These are phyloP conservation scores for Platycercus adscitus DNA, from an alignment of 2,113 vertebrate genomes.

Conservation along the genomic window DNA sequence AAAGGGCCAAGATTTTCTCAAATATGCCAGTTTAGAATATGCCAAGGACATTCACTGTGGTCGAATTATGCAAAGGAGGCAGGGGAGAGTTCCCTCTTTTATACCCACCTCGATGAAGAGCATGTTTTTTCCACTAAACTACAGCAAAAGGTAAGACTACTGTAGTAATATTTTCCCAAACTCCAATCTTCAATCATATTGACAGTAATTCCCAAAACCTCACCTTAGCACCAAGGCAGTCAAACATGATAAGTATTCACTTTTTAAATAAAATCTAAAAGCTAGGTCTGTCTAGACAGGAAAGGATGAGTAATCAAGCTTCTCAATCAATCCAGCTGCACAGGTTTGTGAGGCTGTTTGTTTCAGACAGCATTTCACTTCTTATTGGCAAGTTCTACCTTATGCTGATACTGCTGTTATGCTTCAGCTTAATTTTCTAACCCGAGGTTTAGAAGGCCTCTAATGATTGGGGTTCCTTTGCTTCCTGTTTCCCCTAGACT, in stretches of 20 bases:
- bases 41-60: background rate
- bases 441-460: background rate
- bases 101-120: background rate
- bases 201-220: background rate
- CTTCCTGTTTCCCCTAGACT: background rate
- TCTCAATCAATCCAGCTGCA: slow-evolving; percentile 34
- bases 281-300: slow-evolving; percentile 66
- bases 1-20: background rate
- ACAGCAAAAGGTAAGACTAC: background rate
- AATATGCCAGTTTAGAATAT: background rate
- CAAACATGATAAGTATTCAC: slow-evolving; percentile 17
- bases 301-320: slow-evolving; percentile 62
- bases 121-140: background rate
- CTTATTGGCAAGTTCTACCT: background rate
- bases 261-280: slow-evolving; percentile 7
- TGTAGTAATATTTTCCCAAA: background rate
- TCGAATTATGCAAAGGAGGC: background rate
- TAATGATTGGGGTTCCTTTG: background rate
- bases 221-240: background rate
- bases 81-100: background rate
- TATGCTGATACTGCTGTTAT: background rate
- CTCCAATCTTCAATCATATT: background rate
- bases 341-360: slow-evolving; percentile 9
- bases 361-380: slow-evolving; percentile 41
- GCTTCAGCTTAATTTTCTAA: background rate